These are phyloP conservation scores for Lutjanus erythropterus DNA, from an alignment of 2,113 vertebrate genomes.

Conservation along the genomic window DNA sequence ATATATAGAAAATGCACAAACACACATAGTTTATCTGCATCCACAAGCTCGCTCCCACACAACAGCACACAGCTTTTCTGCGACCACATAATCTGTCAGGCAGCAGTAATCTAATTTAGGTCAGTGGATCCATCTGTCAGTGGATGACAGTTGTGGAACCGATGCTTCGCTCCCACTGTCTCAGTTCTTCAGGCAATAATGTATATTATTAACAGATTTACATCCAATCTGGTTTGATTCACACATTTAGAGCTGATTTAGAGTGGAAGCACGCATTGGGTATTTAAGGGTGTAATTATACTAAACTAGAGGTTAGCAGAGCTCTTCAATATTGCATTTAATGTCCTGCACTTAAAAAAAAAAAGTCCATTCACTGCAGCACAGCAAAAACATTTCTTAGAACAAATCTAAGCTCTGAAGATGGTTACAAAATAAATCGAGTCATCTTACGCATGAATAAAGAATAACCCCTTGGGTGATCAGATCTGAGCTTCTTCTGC, in stretches of 20 bases:
- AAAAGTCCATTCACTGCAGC: neutral
- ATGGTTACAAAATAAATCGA: neutral
- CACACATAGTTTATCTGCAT: neutral
- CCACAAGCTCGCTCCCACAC: neutral
- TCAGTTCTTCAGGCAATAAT: neutral
- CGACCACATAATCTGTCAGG: constrained; percentile 36
- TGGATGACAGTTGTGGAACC: neutral
- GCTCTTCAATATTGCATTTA: neutral
- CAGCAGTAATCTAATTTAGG: constrained; percentile 43
- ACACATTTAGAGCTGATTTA: neutral
- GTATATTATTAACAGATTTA: neutral
- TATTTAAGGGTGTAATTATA: neutral
- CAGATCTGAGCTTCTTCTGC: neutral
- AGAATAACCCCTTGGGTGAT: neutral
- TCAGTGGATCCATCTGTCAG: constrained; percentile 56
- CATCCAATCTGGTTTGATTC: neutral
- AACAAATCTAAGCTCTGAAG: neutral
- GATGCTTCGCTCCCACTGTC: constrained; percentile 5
- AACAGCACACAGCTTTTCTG: constrained; percentile 1
- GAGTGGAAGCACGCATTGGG: neutral
- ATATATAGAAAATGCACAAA: neutral
- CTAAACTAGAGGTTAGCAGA: neutral
- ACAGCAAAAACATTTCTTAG: neutral
- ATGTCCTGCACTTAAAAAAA: neutral
- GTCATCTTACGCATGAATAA: neutral